phyloP scores from a whole-genome alignment of 2,888 invertebrate species.

The Urechis unicinctus region DNA sequence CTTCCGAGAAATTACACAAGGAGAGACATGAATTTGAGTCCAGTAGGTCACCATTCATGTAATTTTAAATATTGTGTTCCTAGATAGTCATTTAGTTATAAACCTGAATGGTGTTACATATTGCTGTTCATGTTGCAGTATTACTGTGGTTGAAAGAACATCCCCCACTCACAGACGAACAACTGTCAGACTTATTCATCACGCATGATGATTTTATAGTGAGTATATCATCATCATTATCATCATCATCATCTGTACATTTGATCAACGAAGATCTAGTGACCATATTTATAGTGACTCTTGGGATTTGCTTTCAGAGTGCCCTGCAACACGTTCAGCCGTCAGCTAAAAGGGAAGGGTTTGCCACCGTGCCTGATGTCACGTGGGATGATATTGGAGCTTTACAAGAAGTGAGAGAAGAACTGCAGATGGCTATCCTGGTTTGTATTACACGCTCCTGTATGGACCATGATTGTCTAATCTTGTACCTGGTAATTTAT shows the following conservation, averaged over 20 bases:
- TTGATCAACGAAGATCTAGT: not conserved
- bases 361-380: constrained; percentile 93
- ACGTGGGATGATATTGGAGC: constrained; percentile 97
- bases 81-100: too few species aligned
- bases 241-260: too few species aligned
- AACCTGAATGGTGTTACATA: too few species aligned
- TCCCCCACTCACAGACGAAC: constrained; percentile 56
- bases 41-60: too few species aligned
- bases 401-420: constrained; percentile 76
- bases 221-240: too few species aligned
- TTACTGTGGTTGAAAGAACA: constrained; percentile 43
- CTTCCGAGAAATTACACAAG: too few species aligned
- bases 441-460: constrained; percentile 55
- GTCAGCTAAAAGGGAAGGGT: constrained; percentile 91
- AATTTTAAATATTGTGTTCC: too few species aligned
- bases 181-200: constrained; percentile 63
- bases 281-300: not conserved
- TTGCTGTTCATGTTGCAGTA: too few species aligned
- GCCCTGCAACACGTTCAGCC: constrained; percentile 82
- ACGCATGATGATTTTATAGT: constrained; percentile 65
- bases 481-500: too few species aligned
- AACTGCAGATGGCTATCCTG: constrained; percentile 82
- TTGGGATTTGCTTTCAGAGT: constrained; percentile 39
- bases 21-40: too few species aligned
- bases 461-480: too few species aligned